Percentiles rank a stretch among this genome's conserved stretches.
Evolutionary conservation across 1,140 invertebrate species (phyloP).

Genomic region (Tetraneura akinire): DNA sequence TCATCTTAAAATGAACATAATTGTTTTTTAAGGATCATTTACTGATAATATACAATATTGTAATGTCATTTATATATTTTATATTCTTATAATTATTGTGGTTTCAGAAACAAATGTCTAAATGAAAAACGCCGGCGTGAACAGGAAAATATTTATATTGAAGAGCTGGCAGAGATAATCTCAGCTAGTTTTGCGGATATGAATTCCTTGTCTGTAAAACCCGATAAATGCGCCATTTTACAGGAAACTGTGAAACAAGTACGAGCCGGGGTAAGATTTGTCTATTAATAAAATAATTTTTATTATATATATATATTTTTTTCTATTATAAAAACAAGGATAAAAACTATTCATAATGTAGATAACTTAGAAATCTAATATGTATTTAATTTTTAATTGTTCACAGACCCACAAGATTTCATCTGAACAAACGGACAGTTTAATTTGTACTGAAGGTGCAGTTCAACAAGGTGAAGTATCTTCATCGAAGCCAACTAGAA

Average conservation of each 20-base stretch:
- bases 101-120: conserved; percentile 84
- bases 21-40: too few species aligned
- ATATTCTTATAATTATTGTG: too few species aligned
- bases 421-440: conserved; percentile 52
- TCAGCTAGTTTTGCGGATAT: conserved; percentile 81
- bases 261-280: conserved; percentile 48
- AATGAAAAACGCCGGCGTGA: conserved; percentile 90
- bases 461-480: conserved; percentile 92
- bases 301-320: too few species aligned
- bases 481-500: conserved; percentile 70
- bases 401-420: conserved; percentile 63
- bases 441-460: conserved; percentile 65
- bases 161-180: conserved; percentile 93
- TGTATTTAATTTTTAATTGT: too few species aligned
- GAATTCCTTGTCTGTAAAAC: conserved; percentile 81
- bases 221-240: conserved; percentile 89
- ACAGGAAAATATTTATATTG: conserved; percentile 91
- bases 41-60: too few species aligned
- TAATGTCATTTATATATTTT: too few species aligned
- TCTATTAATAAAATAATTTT: too few species aligned
- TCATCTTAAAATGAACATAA: too few species aligned
- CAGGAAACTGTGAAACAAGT: conserved; percentile 70
- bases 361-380: too few species aligned
- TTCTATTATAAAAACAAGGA: too few species aligned
- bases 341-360: too few species aligned